Evolutionary conservation across 2,888 invertebrate genomes (phyloP).

Genomic region (Andricus curvator): DNA sequence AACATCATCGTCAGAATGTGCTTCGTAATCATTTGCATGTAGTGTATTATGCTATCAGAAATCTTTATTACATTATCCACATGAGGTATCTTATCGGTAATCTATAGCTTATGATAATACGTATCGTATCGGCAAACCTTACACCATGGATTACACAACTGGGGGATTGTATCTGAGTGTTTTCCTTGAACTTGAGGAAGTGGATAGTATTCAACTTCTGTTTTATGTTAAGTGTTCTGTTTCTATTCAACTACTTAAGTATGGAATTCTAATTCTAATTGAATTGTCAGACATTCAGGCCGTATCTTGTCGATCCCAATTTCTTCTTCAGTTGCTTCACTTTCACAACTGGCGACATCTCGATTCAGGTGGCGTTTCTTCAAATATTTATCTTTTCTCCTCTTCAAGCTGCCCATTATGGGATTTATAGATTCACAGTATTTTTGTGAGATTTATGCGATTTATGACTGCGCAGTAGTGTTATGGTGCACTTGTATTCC

Average conservation of each 20-base stretch:
- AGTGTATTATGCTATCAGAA: background rate
- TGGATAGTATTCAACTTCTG: background rate
- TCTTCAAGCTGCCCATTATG: no score
- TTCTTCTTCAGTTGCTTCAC: background rate
- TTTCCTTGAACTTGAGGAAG: conserved; percentile 15
- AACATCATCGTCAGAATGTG: conserved; percentile 23
- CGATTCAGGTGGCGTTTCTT: no score
- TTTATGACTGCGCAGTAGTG: no score
- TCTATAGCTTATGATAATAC: conserved; percentile 17
- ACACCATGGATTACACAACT: conserved; percentile 22
- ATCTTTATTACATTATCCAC: conserved; percentile 16
- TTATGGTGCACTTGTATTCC: no score
- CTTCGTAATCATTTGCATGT: conserved; percentile 26
- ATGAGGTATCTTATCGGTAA: conserved; percentile 25
- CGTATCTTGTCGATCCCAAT: background rate
- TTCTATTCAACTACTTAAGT: background rate
- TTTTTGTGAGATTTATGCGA: no score
- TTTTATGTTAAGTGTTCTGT: background rate
- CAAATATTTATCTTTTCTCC: no score
- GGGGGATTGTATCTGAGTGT: background rate
- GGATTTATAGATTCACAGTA: no score
- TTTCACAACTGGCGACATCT: no score
- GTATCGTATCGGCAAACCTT: conserved; percentile 14
- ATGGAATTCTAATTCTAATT: background rate
- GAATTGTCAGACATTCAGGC: background rate